Evolutionary conservation across 2,113 vertebrate genomes (phyloP).

Genomic region (Nycticebus coucang): DNA sequence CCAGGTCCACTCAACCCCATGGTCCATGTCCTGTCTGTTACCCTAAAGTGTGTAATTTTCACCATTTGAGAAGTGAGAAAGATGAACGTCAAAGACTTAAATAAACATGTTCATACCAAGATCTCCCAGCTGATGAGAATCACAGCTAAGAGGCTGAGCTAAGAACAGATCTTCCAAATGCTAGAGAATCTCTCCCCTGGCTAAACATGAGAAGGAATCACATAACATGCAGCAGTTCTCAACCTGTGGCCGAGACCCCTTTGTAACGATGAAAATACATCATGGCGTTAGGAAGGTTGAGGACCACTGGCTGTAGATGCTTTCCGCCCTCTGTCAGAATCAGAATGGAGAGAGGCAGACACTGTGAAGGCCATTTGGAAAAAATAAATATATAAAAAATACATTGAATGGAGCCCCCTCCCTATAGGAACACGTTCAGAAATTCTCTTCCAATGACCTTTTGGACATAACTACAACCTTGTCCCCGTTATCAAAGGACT

Average conservation of each 20-base stretch:
- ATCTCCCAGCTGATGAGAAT: not conserved
- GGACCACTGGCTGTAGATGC: not conserved
- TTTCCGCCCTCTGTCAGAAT: not conserved
- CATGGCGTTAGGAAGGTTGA: no score
- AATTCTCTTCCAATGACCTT: conserved; percentile 29
- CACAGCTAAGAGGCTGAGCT: not conserved
- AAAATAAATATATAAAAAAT: not conserved
- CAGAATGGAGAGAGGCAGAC: not conserved
- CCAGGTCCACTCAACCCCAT: not conserved
- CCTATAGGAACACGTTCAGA: conserved; percentile 32
- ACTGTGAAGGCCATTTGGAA: not conserved
- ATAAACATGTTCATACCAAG: not conserved
- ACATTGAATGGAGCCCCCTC: conserved; percentile 2
- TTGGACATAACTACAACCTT: not conserved
- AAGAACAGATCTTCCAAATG: not conserved
- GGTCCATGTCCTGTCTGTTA: not conserved
- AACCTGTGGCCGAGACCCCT: no score
- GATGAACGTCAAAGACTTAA: not conserved
- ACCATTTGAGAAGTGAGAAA: not conserved
- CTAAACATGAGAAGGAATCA: not conserved
- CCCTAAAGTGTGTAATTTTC: not conserved
- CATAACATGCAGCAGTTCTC: no score
- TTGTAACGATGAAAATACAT: no score
- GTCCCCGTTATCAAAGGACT: conserved; percentile 9
- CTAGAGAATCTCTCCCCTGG: not conserved